Evolutionary conservation across 1,140 invertebrate genomes (phyloP).

Genomic region (Drosophila quadrilineata): DNA sequence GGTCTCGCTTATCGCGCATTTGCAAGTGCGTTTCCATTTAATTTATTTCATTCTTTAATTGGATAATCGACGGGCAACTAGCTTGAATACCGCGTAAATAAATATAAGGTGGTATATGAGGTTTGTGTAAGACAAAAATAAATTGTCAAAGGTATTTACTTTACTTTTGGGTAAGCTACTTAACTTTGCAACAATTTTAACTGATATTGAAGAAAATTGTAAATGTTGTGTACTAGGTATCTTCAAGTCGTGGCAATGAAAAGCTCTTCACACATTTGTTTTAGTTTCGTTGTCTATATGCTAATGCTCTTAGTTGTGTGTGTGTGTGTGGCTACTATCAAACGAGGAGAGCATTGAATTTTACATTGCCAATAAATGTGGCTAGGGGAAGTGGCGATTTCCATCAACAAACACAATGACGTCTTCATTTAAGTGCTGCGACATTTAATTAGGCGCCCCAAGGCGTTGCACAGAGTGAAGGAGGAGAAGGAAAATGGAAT

Average conservation of each 20-base stretch:
- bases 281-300: too few species aligned
- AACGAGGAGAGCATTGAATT: slow-evolving; percentile 15
- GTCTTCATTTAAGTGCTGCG: slow-evolving; percentile 4
- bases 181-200: too few species aligned
- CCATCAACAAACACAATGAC: slow-evolving; percentile 4
- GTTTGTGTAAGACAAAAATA: too few species aligned
- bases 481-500: not conserved
- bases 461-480: not conserved
- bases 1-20: slow-evolving; percentile 1
- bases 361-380: slow-evolving; percentile 24
- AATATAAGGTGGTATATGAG: too few species aligned
- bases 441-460: slow-evolving; percentile 61
- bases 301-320: not conserved
- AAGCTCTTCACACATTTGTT: too few species aligned
- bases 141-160: too few species aligned
- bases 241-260: too few species aligned
- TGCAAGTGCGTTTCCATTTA: slow-evolving; percentile 8
- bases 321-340: not conserved
- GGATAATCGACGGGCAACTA: slow-evolving; percentile 20
- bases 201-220: too few species aligned
- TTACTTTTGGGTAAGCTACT: too few species aligned
- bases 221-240: not conserved
- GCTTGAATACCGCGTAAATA: not conserved
- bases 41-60: slow-evolving; percentile 36
- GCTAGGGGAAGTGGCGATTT: slow-evolving; percentile 7